Conservation (phyloP, 1,140 invertebrate species). For the Drosophila ohnishii region DNA sequence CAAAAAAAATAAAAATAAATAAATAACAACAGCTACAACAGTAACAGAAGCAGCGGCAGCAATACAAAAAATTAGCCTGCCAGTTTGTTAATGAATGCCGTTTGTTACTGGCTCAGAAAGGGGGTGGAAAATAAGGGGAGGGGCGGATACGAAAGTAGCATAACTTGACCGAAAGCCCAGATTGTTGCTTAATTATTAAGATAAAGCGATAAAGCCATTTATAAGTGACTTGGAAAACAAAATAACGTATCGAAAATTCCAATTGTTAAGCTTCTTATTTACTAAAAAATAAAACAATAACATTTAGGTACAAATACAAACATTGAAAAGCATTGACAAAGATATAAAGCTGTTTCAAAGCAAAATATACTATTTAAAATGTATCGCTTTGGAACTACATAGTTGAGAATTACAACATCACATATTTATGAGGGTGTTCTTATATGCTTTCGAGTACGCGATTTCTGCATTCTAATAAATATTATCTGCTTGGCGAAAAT, state of each 20-base stretch:
- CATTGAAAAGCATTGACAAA: neutral
- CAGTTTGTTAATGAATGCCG: slow-evolving; percentile 39
- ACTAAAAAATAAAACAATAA: neutral
- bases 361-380: neutral
- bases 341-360: too few species aligned
- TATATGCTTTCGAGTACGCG: neutral
- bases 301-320: neutral
- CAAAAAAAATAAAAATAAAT: slow-evolving; percentile 50
- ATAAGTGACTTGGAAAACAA: neutral
- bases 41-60: slow-evolving; percentile 20
- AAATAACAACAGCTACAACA: slow-evolving; percentile 34
- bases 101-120: slow-evolving; percentile 17
- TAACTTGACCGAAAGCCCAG: neutral
- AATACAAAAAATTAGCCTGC: slow-evolving; percentile 35
- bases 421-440: neutral
- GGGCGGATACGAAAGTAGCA: neutral
- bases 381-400: neutral
- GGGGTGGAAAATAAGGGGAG: neutral
- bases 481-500: neutral
- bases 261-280: neutral
- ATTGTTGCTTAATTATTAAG: slow-evolving; percentile 10
- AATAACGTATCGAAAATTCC: neutral
- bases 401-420: neutral
- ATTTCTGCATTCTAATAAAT: neutral
- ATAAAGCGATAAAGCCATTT: neutral